Percentiles rank a stretch among this genome's conserved stretches.
Conservation (phyloP, 2,888 invertebrate species). For the Temnothorax ravouxi region DNA sequence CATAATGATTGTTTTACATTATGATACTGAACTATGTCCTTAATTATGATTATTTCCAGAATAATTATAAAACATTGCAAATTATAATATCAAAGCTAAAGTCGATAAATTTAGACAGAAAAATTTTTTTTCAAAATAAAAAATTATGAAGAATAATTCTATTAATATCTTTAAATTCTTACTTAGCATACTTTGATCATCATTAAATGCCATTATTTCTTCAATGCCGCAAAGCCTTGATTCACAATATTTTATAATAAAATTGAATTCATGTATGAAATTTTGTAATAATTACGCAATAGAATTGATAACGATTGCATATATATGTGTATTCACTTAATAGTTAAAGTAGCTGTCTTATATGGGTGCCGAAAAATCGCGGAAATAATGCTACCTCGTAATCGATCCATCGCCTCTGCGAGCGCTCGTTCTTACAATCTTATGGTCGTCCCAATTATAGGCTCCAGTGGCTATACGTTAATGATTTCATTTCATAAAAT, state of each 20-base stretch:
- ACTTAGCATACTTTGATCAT: neutral
- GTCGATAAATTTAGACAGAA: neutral
- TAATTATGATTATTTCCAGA: neutral
- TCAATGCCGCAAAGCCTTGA: neutral
- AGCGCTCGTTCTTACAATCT: conserved; percentile 33
- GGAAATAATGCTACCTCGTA: conserved; percentile 37
- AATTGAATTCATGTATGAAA: neutral
- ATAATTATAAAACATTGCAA: neutral
- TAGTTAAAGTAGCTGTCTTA: neutral
- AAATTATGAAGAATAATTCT: neutral
- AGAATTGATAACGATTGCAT: neutral
- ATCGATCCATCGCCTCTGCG: conserved; percentile 43
- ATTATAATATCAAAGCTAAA: neutral
- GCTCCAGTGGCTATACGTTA: conserved; percentile 67
- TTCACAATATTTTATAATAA: neutral
- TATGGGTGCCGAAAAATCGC: neutral
- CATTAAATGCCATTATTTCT: neutral
- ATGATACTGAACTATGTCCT: neutral
- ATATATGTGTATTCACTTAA: neutral
- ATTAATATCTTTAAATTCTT: neutral
- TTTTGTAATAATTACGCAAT: neutral
- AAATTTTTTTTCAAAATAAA: neutral
- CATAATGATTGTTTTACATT: neutral
- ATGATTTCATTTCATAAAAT: conserved; percentile 75
- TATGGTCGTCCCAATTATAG: conserved; percentile 64